A percentile compares a stretch with the other conserved stretches of the same genome.
phyloP scores from a whole-genome alignment of 2,888 invertebrate genomes.

The Parnassius smintheus region DNA sequence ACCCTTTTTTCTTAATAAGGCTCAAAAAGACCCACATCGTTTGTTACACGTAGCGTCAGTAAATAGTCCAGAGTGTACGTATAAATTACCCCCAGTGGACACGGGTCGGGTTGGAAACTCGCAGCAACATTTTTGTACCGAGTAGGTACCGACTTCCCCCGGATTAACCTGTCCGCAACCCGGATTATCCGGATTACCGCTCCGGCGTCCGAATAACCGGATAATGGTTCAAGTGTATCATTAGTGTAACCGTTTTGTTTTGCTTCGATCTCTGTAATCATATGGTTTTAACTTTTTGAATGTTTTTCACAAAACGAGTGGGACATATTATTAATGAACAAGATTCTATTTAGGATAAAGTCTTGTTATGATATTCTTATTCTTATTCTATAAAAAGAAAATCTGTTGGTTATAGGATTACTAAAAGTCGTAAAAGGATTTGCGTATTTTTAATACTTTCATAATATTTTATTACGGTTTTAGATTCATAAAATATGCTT shows the following conservation, averaged over 20 bases:
- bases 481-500: too few relatives aligned
- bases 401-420: too few relatives aligned
- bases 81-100: slow-evolving; percentile 41
- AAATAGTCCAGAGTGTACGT: slow-evolving; percentile 33
- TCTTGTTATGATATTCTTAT: too few relatives aligned
- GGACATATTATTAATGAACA: too few relatives aligned
- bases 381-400: too few relatives aligned
- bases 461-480: too few relatives aligned
- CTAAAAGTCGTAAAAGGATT: too few relatives aligned
- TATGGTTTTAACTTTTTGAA: neutral
- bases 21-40: slow-evolving; percentile 15
- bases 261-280: slow-evolving; percentile 12
- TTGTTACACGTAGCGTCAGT: slow-evolving; percentile 20
- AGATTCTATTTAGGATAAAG: too few relatives aligned
- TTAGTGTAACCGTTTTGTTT: slow-evolving; percentile 29
- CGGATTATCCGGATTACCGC: slow-evolving; percentile 43
- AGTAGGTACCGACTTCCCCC: slow-evolving; percentile 33
- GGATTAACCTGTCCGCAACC: slow-evolving; percentile 59
- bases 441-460: too few relatives aligned
- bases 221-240: slow-evolving; percentile 46
- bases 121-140: slow-evolving; percentile 40
- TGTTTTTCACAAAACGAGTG: too few relatives aligned
- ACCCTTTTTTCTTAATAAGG: slow-evolving; percentile 20
- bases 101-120: slow-evolving; percentile 37
- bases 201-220: slow-evolving; percentile 27